Conservation (phyloP, 2,797 vertebrate genomes). For the Eremophila alpestris region DNA sequence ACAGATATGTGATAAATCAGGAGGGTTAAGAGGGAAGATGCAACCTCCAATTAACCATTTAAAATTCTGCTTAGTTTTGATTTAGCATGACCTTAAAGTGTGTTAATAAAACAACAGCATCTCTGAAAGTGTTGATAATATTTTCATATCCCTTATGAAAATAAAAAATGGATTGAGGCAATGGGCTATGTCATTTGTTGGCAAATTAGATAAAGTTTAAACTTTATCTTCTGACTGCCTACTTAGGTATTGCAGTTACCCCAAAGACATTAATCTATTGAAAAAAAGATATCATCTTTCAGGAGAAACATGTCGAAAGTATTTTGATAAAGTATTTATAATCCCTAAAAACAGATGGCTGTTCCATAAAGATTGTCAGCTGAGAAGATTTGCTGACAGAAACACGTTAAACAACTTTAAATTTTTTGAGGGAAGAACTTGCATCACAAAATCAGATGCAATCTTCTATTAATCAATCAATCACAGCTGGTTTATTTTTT, state of each 20-base stretch:
- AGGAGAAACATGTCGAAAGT: conserved; percentile 73
- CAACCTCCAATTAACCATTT: conserved; percentile 31
- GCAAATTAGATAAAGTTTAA: conserved; percentile 65
- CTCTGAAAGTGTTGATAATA: conserved; percentile 11
- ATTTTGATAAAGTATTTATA: conserved; percentile 79
- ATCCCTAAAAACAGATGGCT: conserved; percentile 76
- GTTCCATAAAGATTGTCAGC: conserved; percentile 71
- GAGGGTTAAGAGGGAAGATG: not conserved
- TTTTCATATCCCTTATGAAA: conserved; percentile 39
- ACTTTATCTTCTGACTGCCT: conserved; percentile 64
- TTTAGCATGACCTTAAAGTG: conserved; percentile 16
- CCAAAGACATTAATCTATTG: conserved; percentile 68
- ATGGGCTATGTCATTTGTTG: not conserved
- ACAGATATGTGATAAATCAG: not conserved
- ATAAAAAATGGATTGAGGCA: not conserved
- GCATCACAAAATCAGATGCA: conserved; percentile 39
- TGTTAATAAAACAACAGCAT: conserved; percentile 34
- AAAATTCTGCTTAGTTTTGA: conserved; percentile 33
- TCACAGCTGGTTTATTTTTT: conserved; percentile 44
- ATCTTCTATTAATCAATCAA: conserved; percentile 71
- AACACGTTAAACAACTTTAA: conserved; percentile 61
- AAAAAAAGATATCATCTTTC: conserved; percentile 70
- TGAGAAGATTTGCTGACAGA: conserved; percentile 72
- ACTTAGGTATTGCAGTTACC: conserved; percentile 65
- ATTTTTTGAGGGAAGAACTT: not conserved